phyloP scores from a whole-genome alignment of 2,888 invertebrate species.

The Stomorhina lunata region DNA sequence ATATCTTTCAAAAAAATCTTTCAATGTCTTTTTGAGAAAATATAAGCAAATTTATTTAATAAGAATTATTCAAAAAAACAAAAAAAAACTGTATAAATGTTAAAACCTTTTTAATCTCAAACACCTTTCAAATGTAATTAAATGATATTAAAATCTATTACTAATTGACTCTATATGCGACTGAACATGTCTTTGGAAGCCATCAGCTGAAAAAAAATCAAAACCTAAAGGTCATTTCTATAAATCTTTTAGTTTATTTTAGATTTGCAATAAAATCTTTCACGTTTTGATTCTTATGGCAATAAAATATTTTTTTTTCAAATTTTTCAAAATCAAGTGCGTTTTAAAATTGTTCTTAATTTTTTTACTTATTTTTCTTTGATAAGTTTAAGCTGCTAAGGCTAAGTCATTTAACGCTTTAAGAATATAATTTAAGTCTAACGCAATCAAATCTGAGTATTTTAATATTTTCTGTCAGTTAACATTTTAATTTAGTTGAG shows the following conservation, averaged over 20 bases:
- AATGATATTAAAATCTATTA: constrained; percentile 55
- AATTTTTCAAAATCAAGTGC: constrained; percentile 63
- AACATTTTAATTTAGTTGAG: constrained; percentile 10
- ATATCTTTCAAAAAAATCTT: background rate
- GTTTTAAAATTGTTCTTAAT: constrained; percentile 44
- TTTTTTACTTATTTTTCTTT: too few species aligned
- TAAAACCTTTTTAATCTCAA: constrained; percentile 55
- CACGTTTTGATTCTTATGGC: too few species aligned
- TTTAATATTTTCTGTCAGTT: background rate
- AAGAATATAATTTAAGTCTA: constrained; percentile 1
- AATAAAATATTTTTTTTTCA: too few species aligned
- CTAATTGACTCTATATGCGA: constrained; percentile 42
- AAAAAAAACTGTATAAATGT: too few species aligned
- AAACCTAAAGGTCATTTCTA: constrained; percentile 50
- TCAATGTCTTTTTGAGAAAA: constrained; percentile 20
- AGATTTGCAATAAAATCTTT: too few species aligned
- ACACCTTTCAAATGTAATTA: constrained; percentile 64
- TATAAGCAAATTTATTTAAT: too few species aligned
- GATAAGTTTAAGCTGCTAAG: constrained; percentile 26
- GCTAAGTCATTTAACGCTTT: constrained; percentile 51
- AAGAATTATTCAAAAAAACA: too few species aligned
- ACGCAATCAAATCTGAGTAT: background rate
- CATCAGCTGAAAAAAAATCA: constrained; percentile 16
- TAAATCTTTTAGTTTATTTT: constrained; percentile 33
- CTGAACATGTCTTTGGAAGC: background rate